Base-by-base conservation (phyloP, 2,797 vertebrate genomes). In the Ispidina picta region DNA sequence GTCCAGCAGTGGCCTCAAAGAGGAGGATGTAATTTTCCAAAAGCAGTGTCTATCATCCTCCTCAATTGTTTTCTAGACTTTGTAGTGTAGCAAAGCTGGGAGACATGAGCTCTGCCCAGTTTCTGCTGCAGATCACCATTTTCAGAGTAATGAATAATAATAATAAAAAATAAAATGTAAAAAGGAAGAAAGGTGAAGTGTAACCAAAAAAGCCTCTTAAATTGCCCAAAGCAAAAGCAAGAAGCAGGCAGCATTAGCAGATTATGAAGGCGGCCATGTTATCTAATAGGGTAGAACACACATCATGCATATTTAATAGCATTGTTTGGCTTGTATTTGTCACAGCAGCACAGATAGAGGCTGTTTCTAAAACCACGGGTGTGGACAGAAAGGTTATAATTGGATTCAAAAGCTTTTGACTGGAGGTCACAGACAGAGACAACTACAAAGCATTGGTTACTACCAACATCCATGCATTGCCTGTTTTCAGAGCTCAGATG, bases 231-330 rank as follows among this genome's bases (percentile, higher is more conserved):
- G 52, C 59, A 84, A 68, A 74, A n/a, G 12, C 2, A 2, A 44
- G 66, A 51, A 37, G 46, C 71, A 86, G 33, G 65, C 55, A 87
- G 78, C n/a, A 23, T 58, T 75, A 86, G 62, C 19, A 54, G 49
- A 23, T 60, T 46, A 75, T 51, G 33, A 77, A 76, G 0, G 0
- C 18, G 46, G 72, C 64, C 54, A 12, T 8, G 65, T 86, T 78
- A 94, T 83, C 83, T 94, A 90, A 93, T 63, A 83, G 8, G 37
- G 71, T 20, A 70, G 41, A 88, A 89, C 31, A 75, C 58, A 52
- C 25, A 65, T 48, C 51, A 80, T 93, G 59, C 51, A 93, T 85
- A 88, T 92, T 92, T 93, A 88, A 90, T 70, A 71, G 56, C 51
- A 84, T 72, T 88, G 60, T 93, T 87, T 78, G 55, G 9, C 54